Base-by-base conservation (phyloP, 2,888 invertebrate genomes). In the Hymenopus coronatus region DNA sequence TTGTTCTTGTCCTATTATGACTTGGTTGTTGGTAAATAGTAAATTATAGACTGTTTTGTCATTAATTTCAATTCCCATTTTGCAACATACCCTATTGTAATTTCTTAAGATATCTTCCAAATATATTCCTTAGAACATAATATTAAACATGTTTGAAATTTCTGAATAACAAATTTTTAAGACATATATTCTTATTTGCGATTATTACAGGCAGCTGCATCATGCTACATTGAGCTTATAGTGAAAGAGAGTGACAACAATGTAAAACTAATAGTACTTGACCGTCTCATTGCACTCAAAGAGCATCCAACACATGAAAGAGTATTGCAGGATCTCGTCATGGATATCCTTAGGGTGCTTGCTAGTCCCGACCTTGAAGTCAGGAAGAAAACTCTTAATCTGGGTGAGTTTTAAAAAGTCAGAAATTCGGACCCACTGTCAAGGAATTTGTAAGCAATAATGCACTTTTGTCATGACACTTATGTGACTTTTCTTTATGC, bases 181-280 rank as follows among this genome's bases (percentile, higher is more conserved):
- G 46, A 1, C 54, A 40, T 8, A 12, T 40, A 40, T 12, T 40
- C 12, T 84, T 25, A 12, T 33, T 27, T 88, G 89, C 90, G 91
- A 54, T 33, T 86, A 89, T 90, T 91, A 30, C 91, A 95, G 96
- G 98, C 98, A 54, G 99, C 99, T 0, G 99, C 99, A 3, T 97
- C 97, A 82, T 99, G 99, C 93, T 99, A 99, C 94, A 99, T 99
- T 92, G 99, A 99, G 92, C 94, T 99, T 91, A 98, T 99, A 90
- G 97, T 99, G n/a, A 99, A 99, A 93, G 99, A 99, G 93, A 99
- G 99, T 93, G 99, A 99, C 93, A 99, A 99, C 94, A 99, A 99
- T 94, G 99, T 99, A 27, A 99, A 99, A 94, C 94, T 99, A 89
- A 99, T 99, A 91, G 99, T 99, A 14, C 94, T 99, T 92, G 99